Conservation (phyloP, 2,113 vertebrate species). For the Cynoglossus semilaevis region DNA sequence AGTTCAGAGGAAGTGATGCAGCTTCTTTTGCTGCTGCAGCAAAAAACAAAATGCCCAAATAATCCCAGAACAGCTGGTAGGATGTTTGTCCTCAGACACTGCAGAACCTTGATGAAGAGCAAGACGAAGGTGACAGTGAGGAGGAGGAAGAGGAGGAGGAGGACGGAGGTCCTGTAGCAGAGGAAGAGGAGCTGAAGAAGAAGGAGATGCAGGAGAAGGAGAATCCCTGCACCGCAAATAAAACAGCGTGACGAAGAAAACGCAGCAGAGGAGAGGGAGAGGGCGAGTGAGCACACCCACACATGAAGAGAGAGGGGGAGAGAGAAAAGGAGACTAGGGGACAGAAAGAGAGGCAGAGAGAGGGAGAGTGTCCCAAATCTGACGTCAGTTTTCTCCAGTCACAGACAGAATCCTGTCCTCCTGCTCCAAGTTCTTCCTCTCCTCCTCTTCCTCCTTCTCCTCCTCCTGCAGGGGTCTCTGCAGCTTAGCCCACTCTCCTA, state of each 20-base stretch:
- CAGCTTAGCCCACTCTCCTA: conserved; percentile 41
- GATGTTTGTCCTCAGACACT: no score
- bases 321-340: not conserved
- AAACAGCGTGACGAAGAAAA: conserved; percentile 50
- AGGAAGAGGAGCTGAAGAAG: not conserved
- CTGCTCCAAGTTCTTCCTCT: conserved; percentile 29
- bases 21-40: conserved; percentile 1
- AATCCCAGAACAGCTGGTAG: not conserved
- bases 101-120: no score
- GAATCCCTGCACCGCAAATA: conserved; percentile 53
- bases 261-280: conserved; percentile 13
- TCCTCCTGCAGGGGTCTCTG: conserved; percentile 41
- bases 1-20: conserved; percentile 1
- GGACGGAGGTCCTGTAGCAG: conserved; percentile 4
- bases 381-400: conserved; percentile 36
- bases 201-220: conserved; percentile 33
- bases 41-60: not conserved
- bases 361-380: conserved; percentile 41
- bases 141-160: not conserved
- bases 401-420: conserved; percentile 18
- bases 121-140: not conserved
- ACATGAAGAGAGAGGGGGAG: conserved; percentile 34
- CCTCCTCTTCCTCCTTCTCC: conserved; percentile 6
- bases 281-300: conserved; percentile 45
- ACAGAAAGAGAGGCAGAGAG: conserved; percentile 11